Evolutionary conservation across 2,113 vertebrate genomes (phyloP).

Genomic region (Myodes glareolus): DNA sequence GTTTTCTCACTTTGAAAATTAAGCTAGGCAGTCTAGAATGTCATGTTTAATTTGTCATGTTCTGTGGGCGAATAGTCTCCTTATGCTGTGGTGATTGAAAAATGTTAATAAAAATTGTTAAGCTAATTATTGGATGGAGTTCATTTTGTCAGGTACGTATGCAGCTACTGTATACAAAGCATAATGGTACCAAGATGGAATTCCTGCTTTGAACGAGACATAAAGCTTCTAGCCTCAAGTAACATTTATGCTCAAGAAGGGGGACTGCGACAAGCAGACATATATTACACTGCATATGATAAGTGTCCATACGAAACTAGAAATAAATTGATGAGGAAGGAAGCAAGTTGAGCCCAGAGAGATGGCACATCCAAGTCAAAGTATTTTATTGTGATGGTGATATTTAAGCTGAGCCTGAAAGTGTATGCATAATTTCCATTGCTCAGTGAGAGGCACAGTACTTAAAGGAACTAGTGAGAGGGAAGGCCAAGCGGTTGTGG

Average conservation of each 20-base stretch:
- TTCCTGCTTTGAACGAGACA: constrained; percentile 16
- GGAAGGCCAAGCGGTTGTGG: not conserved
- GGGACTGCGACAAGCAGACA: not conserved
- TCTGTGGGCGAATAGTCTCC: not conserved
- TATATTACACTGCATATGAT: constrained; percentile 33
- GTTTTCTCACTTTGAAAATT: constrained; percentile 53
- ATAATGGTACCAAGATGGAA: not conserved
- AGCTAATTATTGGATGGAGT: not conserved
- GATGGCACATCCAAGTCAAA: constrained; percentile 14
- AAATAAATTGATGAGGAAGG: constrained; percentile 25
- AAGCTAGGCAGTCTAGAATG: not conserved
- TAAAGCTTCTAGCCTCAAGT: constrained; percentile 25
- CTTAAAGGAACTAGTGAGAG: constrained; percentile 15
- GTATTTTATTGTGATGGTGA: constrained; percentile 28
- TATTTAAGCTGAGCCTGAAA: constrained; percentile 55
- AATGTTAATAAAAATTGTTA: constrained; percentile 42
- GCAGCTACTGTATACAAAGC: not conserved
- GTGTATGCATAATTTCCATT: constrained; percentile 6
- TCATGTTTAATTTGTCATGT: constrained; percentile 31
- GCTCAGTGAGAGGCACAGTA: not conserved
- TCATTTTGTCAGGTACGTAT: not conserved
- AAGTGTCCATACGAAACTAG: constrained; percentile 34
- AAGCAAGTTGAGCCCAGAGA: constrained; percentile 32
- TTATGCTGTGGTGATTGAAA: constrained; percentile 10
- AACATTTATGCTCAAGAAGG: constrained; percentile 28